phyloP scores from a whole-genome alignment of 2,113 vertebrate genomes.

The Rallus limicola region DNA sequence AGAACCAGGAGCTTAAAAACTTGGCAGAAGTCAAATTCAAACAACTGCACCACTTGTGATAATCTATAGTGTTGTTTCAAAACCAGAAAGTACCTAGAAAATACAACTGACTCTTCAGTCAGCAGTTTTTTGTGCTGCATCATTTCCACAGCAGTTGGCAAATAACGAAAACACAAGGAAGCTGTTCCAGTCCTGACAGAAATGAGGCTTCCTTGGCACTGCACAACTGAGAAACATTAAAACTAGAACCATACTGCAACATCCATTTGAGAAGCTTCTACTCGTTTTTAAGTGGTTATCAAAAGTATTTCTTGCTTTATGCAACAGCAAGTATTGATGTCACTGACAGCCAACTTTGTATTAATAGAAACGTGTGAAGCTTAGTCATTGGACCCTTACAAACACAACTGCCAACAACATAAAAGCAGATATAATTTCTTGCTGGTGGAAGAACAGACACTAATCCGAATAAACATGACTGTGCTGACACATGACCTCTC shows the following conservation, averaged over 20 bases:
- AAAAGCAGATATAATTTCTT: background rate
- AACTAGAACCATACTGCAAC: background rate
- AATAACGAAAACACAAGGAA: background rate
- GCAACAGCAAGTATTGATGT: background rate
- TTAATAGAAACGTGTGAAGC: conserved; percentile 27
- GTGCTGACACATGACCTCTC: background rate
- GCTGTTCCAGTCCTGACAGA: background rate
- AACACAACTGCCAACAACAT: background rate
- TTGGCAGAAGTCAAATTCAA: background rate
- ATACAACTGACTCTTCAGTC: conserved; percentile 23
- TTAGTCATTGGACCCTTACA: conserved; percentile 3
- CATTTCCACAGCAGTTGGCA: conserved; percentile 41
- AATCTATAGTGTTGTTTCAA: background rate
- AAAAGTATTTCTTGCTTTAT: background rate
- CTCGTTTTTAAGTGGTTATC: background rate
- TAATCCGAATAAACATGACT: background rate
- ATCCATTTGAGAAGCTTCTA: background rate
- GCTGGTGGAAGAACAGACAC: background rate
- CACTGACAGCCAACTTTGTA: background rate
- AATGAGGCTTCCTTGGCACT: background rate
- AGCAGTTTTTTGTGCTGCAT: conserved; percentile 47
- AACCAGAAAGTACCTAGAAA: conserved; percentile 49
- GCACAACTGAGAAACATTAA: background rate
- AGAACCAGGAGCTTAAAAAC: background rate
- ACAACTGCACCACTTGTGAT: background rate